Evolutionary conservation across 2,113 vertebrate species (phyloP), one percentile per base, ranked within the genome.

Genomic region (Etheostoma spectabile): DNA sequence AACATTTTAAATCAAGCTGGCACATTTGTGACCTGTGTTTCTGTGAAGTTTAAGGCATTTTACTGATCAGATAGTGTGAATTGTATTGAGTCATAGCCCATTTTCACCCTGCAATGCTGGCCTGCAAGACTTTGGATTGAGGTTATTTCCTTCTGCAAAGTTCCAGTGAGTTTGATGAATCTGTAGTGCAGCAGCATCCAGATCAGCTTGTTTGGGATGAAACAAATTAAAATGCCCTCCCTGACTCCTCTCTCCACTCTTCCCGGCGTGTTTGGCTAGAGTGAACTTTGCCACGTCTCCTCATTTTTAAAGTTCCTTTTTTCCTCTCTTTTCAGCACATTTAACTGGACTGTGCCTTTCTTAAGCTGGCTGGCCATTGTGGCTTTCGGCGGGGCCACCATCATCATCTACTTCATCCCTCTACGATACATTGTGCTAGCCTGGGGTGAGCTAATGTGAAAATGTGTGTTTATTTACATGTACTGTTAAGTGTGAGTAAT

Each of bases 301-400:
- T 57, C 0, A 27, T 27, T 57, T 45, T 74, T 46, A 70, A 11
- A 27, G 13, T 64, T 49, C 15, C n/a, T 5, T 27, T 53, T 80
- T 62, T 70, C 15, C 49, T 21, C 53, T 83, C 64, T 85, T 76
- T 90, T 35, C 86, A 99, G 98, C 91, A 99, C 97, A 21, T 99
- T 99, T 95, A 99, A 98, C 93, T 99, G 98, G 98, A 99, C 98
- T 18, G 96, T 99, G 91, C 98, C 98, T 77, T 99, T 99, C 94
- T 94, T 99, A 92, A 99, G 97, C 94, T 99, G 97, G 96, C 93
- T 99, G 95, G 96, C 97, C 56, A 97, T 99, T 7, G 93, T 97
- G 85, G 96, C 96, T 61, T 94, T 99, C 5, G 96, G 94, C 70
- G 79, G 95, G 59, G 95, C 96, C 91, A 99, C 96, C 10, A 3